Evolutionary conservation across 1,140 invertebrate genomes (phyloP), one percentile per base, ranked within the genome.

Genomic region (Pseudomyrmex flavicornis): DNA sequence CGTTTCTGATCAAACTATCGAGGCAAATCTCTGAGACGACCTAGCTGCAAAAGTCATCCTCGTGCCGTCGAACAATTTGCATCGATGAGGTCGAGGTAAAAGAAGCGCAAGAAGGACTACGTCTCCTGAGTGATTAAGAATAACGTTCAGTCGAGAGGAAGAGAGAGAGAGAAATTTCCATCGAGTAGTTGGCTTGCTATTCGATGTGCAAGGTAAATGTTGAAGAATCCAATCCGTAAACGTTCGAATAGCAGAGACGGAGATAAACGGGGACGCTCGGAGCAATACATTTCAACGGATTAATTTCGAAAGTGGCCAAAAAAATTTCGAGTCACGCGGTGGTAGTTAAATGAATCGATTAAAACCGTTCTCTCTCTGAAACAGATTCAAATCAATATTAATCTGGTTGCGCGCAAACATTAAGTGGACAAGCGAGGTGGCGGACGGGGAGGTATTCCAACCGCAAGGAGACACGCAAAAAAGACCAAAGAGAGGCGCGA

Each of bases 1-100:
- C 50, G 59, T 75, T 13, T 61, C 48, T 65, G 70, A 65, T 74
- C 79, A 82, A 82, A 82, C 69, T 56, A 63, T 82, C 70, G 70
- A 63, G 13, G 79, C 59, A 61, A 74, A 75, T 75, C 79, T 70
- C 44, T 12, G 22, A 72, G 54, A 66, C 44, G 12, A 80, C 35
- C 26, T 44, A 66, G 44, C 17, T 72, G 66, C 12, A 12, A 52
- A 50, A 80, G 54, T 80, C 66, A 80, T 80, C 54, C 52, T 58
- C 20, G 17, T n/a, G 26, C 35, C 22, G 50, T 35, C 44, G 20
- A 35, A 79, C 52, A 79, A 79, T 70, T 61, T 59, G n/a, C 54
- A 50, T 20, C 54, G 20, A 58, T 15, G 63, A 48, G 52, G 15
- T 52, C 20, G 35, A 66, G 9, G 44, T 50, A 61, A 76, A 26